Percentiles rank a stretch among this genome's conserved stretches.
phyloP scores from a whole-genome alignment of 2,113 vertebrate species.

The Rhipidura dahli region DNA sequence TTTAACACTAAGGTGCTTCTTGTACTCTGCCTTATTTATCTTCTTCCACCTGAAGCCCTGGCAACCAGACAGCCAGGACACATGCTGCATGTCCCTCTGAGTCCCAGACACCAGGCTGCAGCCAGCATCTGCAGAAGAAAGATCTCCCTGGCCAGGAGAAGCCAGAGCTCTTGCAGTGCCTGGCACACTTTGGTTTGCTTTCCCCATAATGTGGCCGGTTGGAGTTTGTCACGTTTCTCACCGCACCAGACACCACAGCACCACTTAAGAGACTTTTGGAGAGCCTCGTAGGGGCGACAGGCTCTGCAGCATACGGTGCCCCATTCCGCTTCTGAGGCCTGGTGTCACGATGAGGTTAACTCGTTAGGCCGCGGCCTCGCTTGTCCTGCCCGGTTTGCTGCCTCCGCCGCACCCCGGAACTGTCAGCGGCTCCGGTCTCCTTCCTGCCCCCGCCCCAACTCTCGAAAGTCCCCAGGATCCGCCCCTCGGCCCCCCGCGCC shows the following conservation, averaged over 20 bases:
- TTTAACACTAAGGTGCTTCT: fast-evolving
- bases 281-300: neutral
- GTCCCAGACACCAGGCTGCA: neutral
- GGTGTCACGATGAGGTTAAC: neutral
- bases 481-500: no score
- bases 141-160: neutral
- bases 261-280: neutral
- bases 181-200: fast-evolving
- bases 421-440: neutral
- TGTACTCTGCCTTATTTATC: neutral
- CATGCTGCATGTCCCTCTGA: neutral
- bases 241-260: neutral
- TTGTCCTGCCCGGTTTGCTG: neutral
- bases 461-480: no score
- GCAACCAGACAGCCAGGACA: neutral
- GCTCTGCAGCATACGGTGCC: neutral
- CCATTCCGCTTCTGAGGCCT: neutral
- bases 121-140: neutral
- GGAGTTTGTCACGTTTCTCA: fast-evolving
- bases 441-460: neutral
- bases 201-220: fast-evolving
- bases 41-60: neutral
- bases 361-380: neutral
- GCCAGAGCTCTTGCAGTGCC: neutral
- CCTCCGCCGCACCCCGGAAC: neutral